Conservation (phyloP, 2,888 invertebrate genomes). For the Nematopogon swammerdamellus region DNA sequence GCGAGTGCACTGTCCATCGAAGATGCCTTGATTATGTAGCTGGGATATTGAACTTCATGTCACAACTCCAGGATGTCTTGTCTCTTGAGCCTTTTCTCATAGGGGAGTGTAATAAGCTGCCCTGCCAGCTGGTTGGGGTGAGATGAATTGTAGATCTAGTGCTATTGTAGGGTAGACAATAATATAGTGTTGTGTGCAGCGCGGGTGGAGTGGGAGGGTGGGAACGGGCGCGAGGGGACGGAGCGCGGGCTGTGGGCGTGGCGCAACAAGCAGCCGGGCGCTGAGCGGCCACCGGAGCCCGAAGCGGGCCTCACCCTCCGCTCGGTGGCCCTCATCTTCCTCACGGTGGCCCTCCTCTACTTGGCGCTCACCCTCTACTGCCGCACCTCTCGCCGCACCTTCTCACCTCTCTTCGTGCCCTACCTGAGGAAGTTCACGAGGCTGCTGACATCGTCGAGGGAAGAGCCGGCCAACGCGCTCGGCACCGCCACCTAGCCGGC, state of each 20-base stretch:
- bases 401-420: background rate
- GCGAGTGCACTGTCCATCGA: background rate
- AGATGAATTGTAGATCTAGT: too few species aligned
- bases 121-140: too few species aligned
- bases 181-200: slow-evolving; percentile 5
- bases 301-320: background rate
- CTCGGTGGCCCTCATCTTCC: slow-evolving; percentile 13
- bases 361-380: slow-evolving; percentile 24
- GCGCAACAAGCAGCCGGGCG: slow-evolving; percentile 44
- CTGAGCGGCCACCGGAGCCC: slow-evolving; percentile 14
- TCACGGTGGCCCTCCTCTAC: slow-evolving; percentile 23
- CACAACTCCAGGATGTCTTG: too few species aligned
- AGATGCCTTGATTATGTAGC: too few species aligned
- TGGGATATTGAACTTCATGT: too few species aligned
- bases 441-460: background rate
- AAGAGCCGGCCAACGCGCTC: too few species aligned
- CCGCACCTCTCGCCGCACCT: slow-evolving; percentile 25
- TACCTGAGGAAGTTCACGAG: background rate
- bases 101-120: too few species aligned
- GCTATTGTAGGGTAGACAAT: too few species aligned
- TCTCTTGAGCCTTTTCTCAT: too few species aligned
- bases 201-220: slow-evolving; percentile 22
- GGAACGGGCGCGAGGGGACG: slow-evolving; percentile 41
- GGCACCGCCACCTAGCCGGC: too few species aligned
- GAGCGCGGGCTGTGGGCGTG: slow-evolving; percentile 53